Percentiles rank a stretch among this genome's conserved stretches.
These are phyloP conservation scores for Neotragus pygmaeus DNA, from an alignment of 2,113 vertebrate species.

Conservation along the genomic window DNA sequence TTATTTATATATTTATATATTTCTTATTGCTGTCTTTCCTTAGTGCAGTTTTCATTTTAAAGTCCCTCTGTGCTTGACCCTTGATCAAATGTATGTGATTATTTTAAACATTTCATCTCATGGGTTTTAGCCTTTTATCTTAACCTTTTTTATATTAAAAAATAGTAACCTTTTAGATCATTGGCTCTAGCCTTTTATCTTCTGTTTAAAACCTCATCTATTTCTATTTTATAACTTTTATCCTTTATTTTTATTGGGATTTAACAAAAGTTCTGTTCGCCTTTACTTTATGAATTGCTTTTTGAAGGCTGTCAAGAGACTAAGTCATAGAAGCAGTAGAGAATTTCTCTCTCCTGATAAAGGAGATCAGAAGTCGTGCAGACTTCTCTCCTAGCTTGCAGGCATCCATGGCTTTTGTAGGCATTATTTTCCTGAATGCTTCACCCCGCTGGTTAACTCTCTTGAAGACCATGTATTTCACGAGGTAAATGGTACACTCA, in stretches of 20 bases:
- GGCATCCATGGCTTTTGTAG: accelerated
- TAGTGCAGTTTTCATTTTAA: constrained; percentile 14
- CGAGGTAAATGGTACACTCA: accelerated
- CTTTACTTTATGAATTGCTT: constrained; percentile 38
- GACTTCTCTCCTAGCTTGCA: not conserved
- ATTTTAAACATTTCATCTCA: constrained; percentile 47
- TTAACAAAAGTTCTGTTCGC: constrained; percentile 20
- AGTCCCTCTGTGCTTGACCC: not conserved
- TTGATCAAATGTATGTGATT: constrained; percentile 46
- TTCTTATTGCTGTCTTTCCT: constrained; percentile 37
- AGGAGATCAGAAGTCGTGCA: not conserved
- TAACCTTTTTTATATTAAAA: constrained; percentile 54
- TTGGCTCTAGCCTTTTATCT: constrained; percentile 42
- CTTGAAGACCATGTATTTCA: not conserved
- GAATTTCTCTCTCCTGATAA: not conserved
- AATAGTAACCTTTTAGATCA: constrained; percentile 62
- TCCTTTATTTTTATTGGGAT: constrained; percentile 55
- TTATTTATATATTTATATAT: not conserved
- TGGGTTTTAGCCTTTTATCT: constrained; percentile 56
- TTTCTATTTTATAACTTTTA: constrained; percentile 51
- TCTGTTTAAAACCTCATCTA: constrained; percentile 43
- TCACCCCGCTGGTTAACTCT: not conserved
- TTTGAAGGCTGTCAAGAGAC: constrained; percentile 7
- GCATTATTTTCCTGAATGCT: not conserved
- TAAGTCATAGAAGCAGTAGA: not conserved